Conservation (phyloP, 1,140 invertebrate species). For the Teleogryllus occipitalis region DNA sequence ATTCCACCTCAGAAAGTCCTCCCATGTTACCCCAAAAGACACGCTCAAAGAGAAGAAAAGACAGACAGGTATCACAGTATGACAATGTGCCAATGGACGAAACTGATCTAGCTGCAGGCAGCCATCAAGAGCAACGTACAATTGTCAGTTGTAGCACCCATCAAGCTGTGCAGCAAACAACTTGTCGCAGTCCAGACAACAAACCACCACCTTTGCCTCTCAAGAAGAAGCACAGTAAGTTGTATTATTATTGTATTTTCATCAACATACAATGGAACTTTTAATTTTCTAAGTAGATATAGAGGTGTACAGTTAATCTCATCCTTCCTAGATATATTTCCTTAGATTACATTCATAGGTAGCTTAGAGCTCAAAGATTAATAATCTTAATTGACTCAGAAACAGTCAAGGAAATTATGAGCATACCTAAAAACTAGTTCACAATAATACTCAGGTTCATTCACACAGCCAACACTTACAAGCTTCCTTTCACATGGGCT, state of each 20-base stretch:
- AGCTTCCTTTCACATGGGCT: background rate
- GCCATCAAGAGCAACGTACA: slow-evolving; percentile 7
- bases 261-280: background rate
- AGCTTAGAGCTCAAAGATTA: background rate
- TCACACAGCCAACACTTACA: background rate
- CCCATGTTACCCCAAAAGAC: slow-evolving; percentile 60
- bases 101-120: background rate
- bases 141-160: slow-evolving; percentile 16
- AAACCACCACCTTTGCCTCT: slow-evolving; percentile 80
- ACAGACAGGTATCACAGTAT: slow-evolving; percentile 60
- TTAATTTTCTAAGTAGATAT: background rate
- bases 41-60: slow-evolving; percentile 40
- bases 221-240: slow-evolving; percentile 91
- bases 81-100: slow-evolving; percentile 53
- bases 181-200: slow-evolving; percentile 32
- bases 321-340: background rate
- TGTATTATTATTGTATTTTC: background rate
- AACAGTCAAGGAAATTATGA: too few species aligned
- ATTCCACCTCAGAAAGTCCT: slow-evolving; percentile 32
- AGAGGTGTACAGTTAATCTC: background rate
- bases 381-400: too few species aligned
- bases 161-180: slow-evolving; percentile 28
- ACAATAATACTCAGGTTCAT: background rate
- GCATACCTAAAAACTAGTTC: too few species aligned
- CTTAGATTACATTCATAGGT: background rate